phyloP scores from a whole-genome alignment of 2,888 invertebrate species.

The Papilio demoleus region DNA sequence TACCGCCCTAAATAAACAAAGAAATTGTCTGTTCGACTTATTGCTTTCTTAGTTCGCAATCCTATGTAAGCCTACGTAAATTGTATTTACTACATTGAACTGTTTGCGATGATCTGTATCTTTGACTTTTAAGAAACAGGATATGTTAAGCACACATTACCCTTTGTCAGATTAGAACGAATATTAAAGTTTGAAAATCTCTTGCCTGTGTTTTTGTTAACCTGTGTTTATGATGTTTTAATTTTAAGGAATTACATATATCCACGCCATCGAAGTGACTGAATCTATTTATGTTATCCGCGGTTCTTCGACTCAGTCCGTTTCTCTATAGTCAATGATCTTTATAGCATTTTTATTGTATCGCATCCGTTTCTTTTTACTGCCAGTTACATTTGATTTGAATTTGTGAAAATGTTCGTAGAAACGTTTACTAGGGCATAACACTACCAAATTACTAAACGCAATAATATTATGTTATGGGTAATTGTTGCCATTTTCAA shows the following conservation, averaged over 20 bases:
- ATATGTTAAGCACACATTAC: no score
- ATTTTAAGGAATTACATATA: no score
- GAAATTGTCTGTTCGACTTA: slow-evolving; percentile 70
- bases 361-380: slow-evolving; percentile 35
- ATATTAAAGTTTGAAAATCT: no score
- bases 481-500: not conserved
- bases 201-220: no score
- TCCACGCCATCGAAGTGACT: no score
- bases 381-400: slow-evolving; percentile 9
- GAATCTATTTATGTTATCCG: no score
- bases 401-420: slow-evolving; percentile 7
- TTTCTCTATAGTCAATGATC: no score
- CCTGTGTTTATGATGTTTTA: no score
- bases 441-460: not conserved
- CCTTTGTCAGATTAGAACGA: no score
- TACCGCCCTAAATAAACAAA: slow-evolving; percentile 72
- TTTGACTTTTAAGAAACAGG: no score
- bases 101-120: slow-evolving; percentile 34
- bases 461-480: not conserved
- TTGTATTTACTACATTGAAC: slow-evolving; percentile 45
- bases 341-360: slow-evolving; percentile 35
- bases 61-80: slow-evolving; percentile 45
- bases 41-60: slow-evolving; percentile 56
- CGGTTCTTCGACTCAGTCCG: no score
- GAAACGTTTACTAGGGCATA: not conserved